Evolutionary conservation across 2,797 vertebrate species (phyloP), one percentile per base, ranked within the genome.

Genomic region (Siniperca undulata): DNA sequence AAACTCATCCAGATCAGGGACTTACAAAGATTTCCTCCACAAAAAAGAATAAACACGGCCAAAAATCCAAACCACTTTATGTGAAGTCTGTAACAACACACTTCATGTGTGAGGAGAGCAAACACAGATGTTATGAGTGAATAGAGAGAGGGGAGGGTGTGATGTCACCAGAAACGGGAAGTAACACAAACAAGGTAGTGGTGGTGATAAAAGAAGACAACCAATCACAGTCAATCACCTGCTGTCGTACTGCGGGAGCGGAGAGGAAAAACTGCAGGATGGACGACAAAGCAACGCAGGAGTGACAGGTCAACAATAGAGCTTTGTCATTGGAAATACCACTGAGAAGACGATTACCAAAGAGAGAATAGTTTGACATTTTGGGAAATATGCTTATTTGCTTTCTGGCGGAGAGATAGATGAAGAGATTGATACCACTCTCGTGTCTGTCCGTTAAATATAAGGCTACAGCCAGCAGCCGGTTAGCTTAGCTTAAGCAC

Each of bases 221-320:
- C 91, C 93, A 93, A 92, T 92, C 95, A 91, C 93, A 94, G 90
- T 96, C 95, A 95, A 87, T 98, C 98, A 99, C 98, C 98, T 99
- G 97, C 97, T 98, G 96, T 99, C 98, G 97, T 97, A 98, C 95
- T 98, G 98, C 94, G 97, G 98, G 93, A 98, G 97, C 95, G 97
- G 97, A 97, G 97, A 98, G 95, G 97, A 97, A 97, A 96, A 96
- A 96, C 98, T 99, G 98, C 94, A 97, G 97, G 97, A 97, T 96
- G 97, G 91, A 91, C 55, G 70, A 94, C 89, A 95, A 93, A 93
- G 90, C 83, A 94, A 95, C 95, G 96, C 95, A 95, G 95, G 97
- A 96, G 96, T 92, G 94, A 97, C 78, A 97, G 94, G 96, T 93
- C 95, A 95, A 96, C 94, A 95, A 96, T 96, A 90, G 20, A 87